Evolutionary conservation across 2,888 invertebrate species (phyloP).

Genomic region (Hydropsyche betteni): DNA sequence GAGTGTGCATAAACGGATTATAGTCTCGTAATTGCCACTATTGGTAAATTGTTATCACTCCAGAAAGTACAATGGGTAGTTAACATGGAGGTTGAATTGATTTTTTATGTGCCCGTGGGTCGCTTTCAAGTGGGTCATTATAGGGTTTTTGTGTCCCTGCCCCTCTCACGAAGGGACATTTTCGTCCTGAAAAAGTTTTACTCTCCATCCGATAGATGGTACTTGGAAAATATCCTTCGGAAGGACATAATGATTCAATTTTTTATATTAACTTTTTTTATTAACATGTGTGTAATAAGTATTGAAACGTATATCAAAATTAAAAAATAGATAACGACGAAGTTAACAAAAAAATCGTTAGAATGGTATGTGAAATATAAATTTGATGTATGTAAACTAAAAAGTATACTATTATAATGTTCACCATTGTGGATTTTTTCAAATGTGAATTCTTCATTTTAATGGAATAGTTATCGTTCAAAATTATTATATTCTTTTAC

Average conservation of each 20-base stretch:
- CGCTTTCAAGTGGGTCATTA: constrained; percentile 2
- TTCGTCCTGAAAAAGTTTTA: constrained; percentile 35
- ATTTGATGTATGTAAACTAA: neutral
- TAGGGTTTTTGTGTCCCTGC: constrained; percentile 21
- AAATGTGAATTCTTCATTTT: constrained; percentile 1
- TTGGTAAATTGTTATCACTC: constrained; percentile 11
- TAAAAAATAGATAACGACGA: too few relatives aligned
- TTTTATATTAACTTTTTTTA: too few relatives aligned
- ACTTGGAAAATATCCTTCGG: neutral
- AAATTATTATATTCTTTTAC: too few relatives aligned
- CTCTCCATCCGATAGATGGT: constrained; percentile 33
- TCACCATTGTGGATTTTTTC: constrained; percentile 3
- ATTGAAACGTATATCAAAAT: too few relatives aligned
- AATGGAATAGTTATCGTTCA: neutral
- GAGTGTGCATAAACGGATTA: too few relatives aligned
- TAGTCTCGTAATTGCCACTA: neutral
- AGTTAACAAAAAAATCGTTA: too few relatives aligned
- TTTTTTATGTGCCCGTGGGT: constrained; percentile 2
- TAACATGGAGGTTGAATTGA: constrained; percentile 6
- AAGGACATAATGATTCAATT: neutral
- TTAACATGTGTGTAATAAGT: too few relatives aligned
- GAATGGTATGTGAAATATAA: too few relatives aligned
- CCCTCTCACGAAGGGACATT: constrained; percentile 13
- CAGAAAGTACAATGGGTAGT: constrained; percentile 6
- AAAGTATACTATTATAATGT: constrained; percentile 8